Evolutionary conservation across 2,888 invertebrate genomes (phyloP), one percentile per base, ranked within the genome.

Genomic region (Meandrusa payeni): DNA sequence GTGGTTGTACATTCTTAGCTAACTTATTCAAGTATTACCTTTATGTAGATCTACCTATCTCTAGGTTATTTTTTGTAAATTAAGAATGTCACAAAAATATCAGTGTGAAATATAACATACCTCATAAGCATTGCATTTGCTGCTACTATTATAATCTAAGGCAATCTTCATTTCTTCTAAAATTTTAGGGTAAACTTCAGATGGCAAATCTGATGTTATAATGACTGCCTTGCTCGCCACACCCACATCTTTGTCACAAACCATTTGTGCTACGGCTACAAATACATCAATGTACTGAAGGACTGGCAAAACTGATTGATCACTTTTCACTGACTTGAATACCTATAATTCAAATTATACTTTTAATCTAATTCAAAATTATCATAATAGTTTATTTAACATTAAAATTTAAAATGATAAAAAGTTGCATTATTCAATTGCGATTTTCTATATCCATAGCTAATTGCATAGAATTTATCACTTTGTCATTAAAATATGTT

Each of bases 61-160:
- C n/a, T n/a, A n/a, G n/a, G n/a, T n/a, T n/a, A n/a, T n/a, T n/a
- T n/a, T n/a, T n/a, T n/a, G n/a, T n/a, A n/a, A n/a, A n/a, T n/a
- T n/a, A n/a, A n/a, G n/a, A n/a, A n/a, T n/a, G n/a, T n/a, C n/a
- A n/a, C n/a, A n/a, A n/a, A n/a, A n/a, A n/a, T n/a, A n/a, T n/a
- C n/a, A n/a, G n/a, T n/a, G n/a, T n/a, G n/a, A n/a, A 46, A n/a
- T 17, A 5, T 9, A 11, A 54, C 24, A 54, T 64, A 91, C 91
- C 87, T 94, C 93, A 76, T 92, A 93, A 38, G 92, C 89, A 64
- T 94, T 89, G 62, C 93, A 92, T 54, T 91, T 89, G 39, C 91
- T 76, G 36, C 89, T 88, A 52, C 91, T 92, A 59, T 80, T 90
- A 47, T 80, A 80, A 7, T 85, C 69, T 58, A 93, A 75, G 5